Evolutionary conservation across 2,797 vertebrate species (phyloP).

Genomic region (Ctenopoma multispine): DNA sequence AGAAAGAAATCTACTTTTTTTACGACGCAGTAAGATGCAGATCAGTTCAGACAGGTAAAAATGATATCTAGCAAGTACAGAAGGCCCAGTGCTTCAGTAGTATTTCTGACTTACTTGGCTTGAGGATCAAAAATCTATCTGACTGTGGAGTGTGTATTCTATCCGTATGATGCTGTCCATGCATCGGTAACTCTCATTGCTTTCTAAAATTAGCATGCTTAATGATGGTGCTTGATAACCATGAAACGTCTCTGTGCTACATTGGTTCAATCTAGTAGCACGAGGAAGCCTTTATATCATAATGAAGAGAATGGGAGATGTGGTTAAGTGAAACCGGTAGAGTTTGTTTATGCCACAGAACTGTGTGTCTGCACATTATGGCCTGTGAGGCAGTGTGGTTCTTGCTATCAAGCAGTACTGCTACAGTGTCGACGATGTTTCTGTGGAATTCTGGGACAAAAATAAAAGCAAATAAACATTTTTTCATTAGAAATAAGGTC

Average conservation of each 20-base stretch:
- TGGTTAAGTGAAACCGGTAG: neutral
- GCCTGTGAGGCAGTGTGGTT: neutral
- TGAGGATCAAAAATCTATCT: neutral
- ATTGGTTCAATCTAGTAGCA: conserved; percentile 38
- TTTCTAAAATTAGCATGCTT: conserved; percentile 69
- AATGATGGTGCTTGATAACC: conserved; percentile 64
- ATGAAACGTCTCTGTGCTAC: conserved; percentile 59
- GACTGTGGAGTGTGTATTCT: conserved; percentile 19
- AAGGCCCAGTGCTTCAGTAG: neutral
- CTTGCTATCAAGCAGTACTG: neutral
- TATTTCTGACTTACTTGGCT: neutral
- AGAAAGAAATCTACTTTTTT: conserved; percentile 2
- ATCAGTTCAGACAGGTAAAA: conserved; percentile 5
- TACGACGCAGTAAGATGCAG: conserved; percentile 10
- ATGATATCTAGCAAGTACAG: conserved; percentile 13
- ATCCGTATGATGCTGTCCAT: conserved; percentile 47
- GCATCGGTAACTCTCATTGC: conserved; percentile 44
- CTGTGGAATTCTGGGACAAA: neutral
- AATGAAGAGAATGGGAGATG: conserved; percentile 17
- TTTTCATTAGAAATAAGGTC: neutral
- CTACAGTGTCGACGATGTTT: neutral
- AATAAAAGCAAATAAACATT: neutral
- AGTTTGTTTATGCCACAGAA: conserved; percentile 16
- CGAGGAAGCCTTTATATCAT: conserved; percentile 23
- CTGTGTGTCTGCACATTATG: conserved; percentile 6